Base-by-base conservation (phyloP, 2,888 invertebrate genomes). In the Phengaris alcon region DNA sequence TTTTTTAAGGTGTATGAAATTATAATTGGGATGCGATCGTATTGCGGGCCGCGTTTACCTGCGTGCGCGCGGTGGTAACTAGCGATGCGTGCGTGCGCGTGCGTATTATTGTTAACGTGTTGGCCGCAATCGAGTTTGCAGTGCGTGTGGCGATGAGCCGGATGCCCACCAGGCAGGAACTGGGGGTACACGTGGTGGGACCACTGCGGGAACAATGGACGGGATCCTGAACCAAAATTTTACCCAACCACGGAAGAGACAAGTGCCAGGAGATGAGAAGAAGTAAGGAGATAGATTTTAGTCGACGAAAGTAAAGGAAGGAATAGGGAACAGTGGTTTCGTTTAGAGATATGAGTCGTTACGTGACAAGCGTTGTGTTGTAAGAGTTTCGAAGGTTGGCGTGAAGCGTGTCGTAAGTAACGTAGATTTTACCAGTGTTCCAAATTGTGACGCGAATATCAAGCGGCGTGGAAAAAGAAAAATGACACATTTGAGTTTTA, bases 111-210 rank as follows among this genome's bases (percentile, higher is more conserved):
- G 87, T 87, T 91, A 87, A 88, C 86, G 89, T 91, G 93, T 87
- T 90, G 89, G 83, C 89, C 88, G 90, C 91, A 91, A 85, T 90
- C 90, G 85, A 90, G 89, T 82, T 90, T 90, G 92, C 95, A 95
- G 89, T 94, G 92, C 94, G 95, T 86, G 95, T 95, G 93, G 93
- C 94, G 90, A 79, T 85, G 88, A 87, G 94, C 94, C 84, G 97
- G 97, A 94, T 97, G 97, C 91, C 97, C 96, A 90, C 97, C 97
- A 86, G 97, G 97, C 91, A 98, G 95, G 95, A 97, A 98, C 95
- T 98, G 97, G 84, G 98, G 97, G 94, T 97, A 97, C 87, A 98
- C 97, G 94, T 97, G 97, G 94, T 97, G 97, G 84, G 97, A 97
- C 97, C 98, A 98, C 95, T 98, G 97, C 83, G 97, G 97, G 93